Evolutionary conservation across 2,113 vertebrate species (phyloP).

Genomic region (Panthera tigris): DNA sequence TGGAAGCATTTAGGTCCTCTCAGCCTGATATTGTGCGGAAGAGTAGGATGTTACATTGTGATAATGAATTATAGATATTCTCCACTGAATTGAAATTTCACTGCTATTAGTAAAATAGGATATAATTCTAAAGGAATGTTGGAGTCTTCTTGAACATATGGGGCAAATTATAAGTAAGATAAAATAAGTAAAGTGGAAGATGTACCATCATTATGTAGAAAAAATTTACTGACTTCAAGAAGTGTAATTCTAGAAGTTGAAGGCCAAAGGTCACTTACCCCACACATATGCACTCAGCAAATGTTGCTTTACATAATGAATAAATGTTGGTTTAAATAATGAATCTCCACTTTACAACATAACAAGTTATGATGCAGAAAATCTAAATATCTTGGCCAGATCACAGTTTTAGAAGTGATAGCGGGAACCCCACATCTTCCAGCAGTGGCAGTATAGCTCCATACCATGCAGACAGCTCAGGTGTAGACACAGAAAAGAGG

Average conservation of each 20-base stretch:
- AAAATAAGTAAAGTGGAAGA: constrained; percentile 11
- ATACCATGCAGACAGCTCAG: background rate
- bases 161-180: constrained; percentile 27
- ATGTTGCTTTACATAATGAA: background rate
- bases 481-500: background rate
- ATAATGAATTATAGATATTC: constrained; percentile 46
- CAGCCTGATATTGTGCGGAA: background rate
- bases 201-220: background rate
- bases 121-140: constrained; percentile 40
- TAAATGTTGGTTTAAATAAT: background rate
- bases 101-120: constrained; percentile 42
- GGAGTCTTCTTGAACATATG: constrained; percentile 16
- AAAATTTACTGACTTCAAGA: constrained; percentile 1
- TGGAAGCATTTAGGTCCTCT: constrained; percentile 29
- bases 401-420: background rate
- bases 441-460: background rate
- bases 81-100: constrained; percentile 42
- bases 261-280: background rate
- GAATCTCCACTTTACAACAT: background rate
- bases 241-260: constrained; percentile 9
- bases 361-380: background rate
- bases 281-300: background rate
- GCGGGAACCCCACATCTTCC: background rate
- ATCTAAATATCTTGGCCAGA: background rate
- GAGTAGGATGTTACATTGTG: background rate